These are phyloP conservation scores for Apogon talboti DNA, from an alignment of 2,797 vertebrate species.

Conservation along the genomic window DNA sequence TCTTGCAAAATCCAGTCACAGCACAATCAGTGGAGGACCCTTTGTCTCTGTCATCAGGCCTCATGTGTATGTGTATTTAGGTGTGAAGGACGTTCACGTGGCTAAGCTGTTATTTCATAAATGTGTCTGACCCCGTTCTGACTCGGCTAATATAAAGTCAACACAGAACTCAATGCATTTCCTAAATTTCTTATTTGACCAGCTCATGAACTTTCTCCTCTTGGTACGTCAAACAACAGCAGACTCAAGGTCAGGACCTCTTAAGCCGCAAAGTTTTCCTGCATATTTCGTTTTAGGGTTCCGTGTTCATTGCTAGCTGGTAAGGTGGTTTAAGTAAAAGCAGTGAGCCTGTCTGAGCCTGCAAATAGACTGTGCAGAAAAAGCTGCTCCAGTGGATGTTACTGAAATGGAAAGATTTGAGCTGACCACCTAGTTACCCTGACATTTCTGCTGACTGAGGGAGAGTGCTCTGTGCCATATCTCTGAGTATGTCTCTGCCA, in stretches of 20 bases:
- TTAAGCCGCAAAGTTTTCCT: slow-evolving; percentile 38
- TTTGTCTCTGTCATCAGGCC: slow-evolving; percentile 9
- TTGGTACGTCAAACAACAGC: slow-evolving; percentile 32
- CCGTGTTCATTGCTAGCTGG: slow-evolving; percentile 5
- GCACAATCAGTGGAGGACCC: slow-evolving; percentile 29
- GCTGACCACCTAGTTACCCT: slow-evolving; percentile 42
- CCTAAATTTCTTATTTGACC: slow-evolving; percentile 47
- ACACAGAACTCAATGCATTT: slow-evolving; percentile 51
- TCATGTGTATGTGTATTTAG: slow-evolving; percentile 5
- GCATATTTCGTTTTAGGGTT: slow-evolving; percentile 25
- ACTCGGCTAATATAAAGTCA: slow-evolving; percentile 57
- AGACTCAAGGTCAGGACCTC: slow-evolving; percentile 47
- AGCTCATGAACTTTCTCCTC: slow-evolving; percentile 56
- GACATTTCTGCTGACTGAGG: slow-evolving; percentile 47
- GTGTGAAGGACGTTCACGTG: slow-evolving; percentile 22
- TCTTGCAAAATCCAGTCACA: slow-evolving; percentile 10
- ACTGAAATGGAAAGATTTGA: slow-evolving; percentile 49
- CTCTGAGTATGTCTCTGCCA: slow-evolving; percentile 3
- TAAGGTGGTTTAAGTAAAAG: slow-evolving; percentile 28
- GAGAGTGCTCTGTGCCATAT: slow-evolving; percentile 11
- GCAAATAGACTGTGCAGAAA: slow-evolving; percentile 26
- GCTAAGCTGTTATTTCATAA: slow-evolving; percentile 35
- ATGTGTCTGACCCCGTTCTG: slow-evolving; percentile 20
- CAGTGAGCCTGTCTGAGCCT: slow-evolving; percentile 41
- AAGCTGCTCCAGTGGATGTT: slow-evolving; percentile 28